Conservation (phyloP, 2,797 vertebrate genomes). For the Heteromormyrus szaboi region DNA sequence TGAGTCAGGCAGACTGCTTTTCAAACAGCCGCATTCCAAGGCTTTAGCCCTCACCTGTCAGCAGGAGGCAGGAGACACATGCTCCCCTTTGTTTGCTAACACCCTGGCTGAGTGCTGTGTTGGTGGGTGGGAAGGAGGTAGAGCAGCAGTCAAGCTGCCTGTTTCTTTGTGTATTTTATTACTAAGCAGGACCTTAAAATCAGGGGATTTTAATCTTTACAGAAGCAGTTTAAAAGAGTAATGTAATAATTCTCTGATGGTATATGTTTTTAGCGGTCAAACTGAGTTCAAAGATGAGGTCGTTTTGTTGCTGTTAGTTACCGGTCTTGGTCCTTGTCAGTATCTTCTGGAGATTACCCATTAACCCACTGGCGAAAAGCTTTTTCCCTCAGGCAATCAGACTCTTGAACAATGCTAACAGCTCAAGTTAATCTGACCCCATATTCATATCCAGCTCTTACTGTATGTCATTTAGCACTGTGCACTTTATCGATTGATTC, state of each 20-base stretch:
- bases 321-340: not conserved
- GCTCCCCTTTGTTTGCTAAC: not conserved
- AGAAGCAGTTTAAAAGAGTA: not conserved
- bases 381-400: no score
- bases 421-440: no score
- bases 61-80: not conserved
- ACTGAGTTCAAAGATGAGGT: not conserved
- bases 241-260: not conserved
- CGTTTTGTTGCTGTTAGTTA: not conserved
- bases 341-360: not conserved
- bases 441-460: no score
- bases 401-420: no score
- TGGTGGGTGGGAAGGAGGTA: not conserved
- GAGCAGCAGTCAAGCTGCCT: not conserved
- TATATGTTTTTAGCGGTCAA: not conserved
- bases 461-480: no score
- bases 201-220: not conserved
- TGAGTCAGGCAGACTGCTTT: not conserved
- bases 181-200: not conserved
- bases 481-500: no score
- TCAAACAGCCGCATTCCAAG: not conserved
- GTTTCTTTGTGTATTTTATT: not conserved
- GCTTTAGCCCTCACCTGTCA: not conserved
- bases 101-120: not conserved
- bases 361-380: no score